Base-by-base conservation (phyloP, 2,888 invertebrate species). In the Dynastes tityus region DNA sequence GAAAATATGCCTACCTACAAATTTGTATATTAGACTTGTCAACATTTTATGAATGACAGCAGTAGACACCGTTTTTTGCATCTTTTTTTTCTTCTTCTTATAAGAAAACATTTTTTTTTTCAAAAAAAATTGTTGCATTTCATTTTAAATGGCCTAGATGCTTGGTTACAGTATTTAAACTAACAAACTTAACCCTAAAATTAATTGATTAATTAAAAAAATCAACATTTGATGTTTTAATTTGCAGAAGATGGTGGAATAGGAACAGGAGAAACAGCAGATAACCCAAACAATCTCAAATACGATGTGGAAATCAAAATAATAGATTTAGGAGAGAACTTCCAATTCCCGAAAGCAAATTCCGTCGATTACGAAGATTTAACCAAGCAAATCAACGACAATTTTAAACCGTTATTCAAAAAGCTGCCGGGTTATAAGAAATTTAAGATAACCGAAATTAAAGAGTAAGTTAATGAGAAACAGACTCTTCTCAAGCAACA, bases 221-320 rank as follows among this genome's bases (percentile, higher is more conserved):
- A 2, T 8, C 2, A 8, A 45, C 11, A 45, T 45, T 45, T 45
- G 8, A 11, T 45, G 45, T 45, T 45, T 45, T 45, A 2, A 55
- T 55, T 55, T 55, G n/a, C 49, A 71, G 71, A 71, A 32, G 71
- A 71, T 37, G 71, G 16, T 16, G 71, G 32, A 16, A 27, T 2
- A n/a, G 13, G 32, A n/a, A 37, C 45, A 1, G 45, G n/a, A 8
- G 55, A 71, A 16, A 6, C 22, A 58, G 71, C 16, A 29, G 71
- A 71, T 16, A 58, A 58, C 51, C 11, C 71, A 6, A 71, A 71
- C 71, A 58, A 58, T 51, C 87, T 93, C 0, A 90, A 92, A 0
- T 96, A 96, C 89, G 91, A 92, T 16, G 90, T 96, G 61, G 91
- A 93, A 84, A 91, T 97, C 1, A 94, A 94, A 84, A 90, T 97